Conservation (phyloP, 2,888 invertebrate genomes). For the Cybosia mesomella region DNA sequence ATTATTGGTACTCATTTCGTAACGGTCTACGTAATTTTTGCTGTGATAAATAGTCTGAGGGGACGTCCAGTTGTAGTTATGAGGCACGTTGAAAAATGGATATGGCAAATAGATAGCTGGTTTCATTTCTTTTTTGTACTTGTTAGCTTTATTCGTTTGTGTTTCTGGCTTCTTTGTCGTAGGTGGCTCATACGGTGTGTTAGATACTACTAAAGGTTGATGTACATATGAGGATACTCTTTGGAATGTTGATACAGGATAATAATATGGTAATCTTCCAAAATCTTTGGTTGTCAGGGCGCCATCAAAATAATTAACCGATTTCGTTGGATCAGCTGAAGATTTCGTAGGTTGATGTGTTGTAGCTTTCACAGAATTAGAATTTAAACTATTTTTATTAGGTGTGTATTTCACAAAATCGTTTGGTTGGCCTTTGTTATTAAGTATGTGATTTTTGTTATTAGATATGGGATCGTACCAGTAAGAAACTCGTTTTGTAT, state of each 20-base stretch:
- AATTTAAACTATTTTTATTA: not conserved
- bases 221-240: slow-evolving; percentile 64
- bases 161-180: not conserved
- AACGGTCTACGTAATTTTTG: slow-evolving; percentile 47
- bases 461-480: slow-evolving; percentile 22
- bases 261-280: slow-evolving; percentile 67
- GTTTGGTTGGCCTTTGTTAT: not conserved
- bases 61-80: slow-evolving; percentile 47
- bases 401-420: not conserved
- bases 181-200: not conserved
- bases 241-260: slow-evolving; percentile 67
- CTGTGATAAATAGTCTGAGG: slow-evolving; percentile 29
- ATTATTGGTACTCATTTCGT: slow-evolving; percentile 38
- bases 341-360: slow-evolving; percentile 4
- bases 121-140: slow-evolving; percentile 44
- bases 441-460: not conserved
- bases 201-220: slow-evolving; percentile 21
- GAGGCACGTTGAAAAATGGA: slow-evolving; percentile 65
- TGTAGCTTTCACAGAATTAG: not conserved
- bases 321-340: slow-evolving; percentile 5
- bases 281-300: slow-evolving; percentile 55
- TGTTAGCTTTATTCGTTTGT: not conserved
- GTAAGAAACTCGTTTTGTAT: slow-evolving; percentile 31
- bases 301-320: slow-evolving; percentile 52
- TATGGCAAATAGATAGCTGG: slow-evolving; percentile 64